A percentile compares a stretch with the other conserved stretches of the same genome.
phyloP scores from a whole-genome alignment of 2,888 invertebrate species.

The Apotomis capreana region DNA sequence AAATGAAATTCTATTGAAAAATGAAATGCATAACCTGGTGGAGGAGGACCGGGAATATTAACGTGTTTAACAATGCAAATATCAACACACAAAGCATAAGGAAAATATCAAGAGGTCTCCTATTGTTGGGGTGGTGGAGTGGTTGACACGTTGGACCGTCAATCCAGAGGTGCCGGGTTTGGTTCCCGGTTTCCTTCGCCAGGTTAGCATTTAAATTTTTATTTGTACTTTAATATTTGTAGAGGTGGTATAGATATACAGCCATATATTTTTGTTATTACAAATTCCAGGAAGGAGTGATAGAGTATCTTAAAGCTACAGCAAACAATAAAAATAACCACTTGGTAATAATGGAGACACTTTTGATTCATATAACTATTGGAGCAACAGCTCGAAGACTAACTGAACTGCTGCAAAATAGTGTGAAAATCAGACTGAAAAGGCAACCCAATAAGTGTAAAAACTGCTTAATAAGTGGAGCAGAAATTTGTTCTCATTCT shows the following conservation, averaged over 20 bases:
- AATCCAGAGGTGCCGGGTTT: too few relatives aligned
- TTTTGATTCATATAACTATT: slow-evolving; percentile 69
- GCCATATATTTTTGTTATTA: slow-evolving; percentile 11
- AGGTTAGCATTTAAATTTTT: too few relatives aligned
- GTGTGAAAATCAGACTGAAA: slow-evolving; percentile 84
- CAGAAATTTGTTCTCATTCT: slow-evolving; percentile 80
- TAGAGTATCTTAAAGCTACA: slow-evolving; percentile 58
- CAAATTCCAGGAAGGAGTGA: slow-evolving; percentile 61
- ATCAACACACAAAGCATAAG: too few relatives aligned
- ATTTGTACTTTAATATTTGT: too few relatives aligned
- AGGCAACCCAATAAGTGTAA: slow-evolving; percentile 86
- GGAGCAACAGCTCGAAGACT: slow-evolving; percentile 73
- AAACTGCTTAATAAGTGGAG: slow-evolving; percentile 73
- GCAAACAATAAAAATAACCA: slow-evolving; percentile 56
- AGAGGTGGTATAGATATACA: slow-evolving; percentile 31
- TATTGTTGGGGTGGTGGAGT: too few relatives aligned
- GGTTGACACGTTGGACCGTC: too few relatives aligned
- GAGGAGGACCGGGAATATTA: too few relatives aligned
- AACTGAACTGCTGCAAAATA: slow-evolving; percentile 79
- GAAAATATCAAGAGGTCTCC: too few relatives aligned
- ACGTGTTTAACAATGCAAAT: neutral
- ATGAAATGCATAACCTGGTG: too few relatives aligned
- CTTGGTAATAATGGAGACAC: slow-evolving; percentile 62
- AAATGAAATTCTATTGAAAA: too few relatives aligned
- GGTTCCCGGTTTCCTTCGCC: too few relatives aligned